phyloP scores from a whole-genome alignment of 1,140 invertebrate genomes.

The Zaprionus davidi region DNA sequence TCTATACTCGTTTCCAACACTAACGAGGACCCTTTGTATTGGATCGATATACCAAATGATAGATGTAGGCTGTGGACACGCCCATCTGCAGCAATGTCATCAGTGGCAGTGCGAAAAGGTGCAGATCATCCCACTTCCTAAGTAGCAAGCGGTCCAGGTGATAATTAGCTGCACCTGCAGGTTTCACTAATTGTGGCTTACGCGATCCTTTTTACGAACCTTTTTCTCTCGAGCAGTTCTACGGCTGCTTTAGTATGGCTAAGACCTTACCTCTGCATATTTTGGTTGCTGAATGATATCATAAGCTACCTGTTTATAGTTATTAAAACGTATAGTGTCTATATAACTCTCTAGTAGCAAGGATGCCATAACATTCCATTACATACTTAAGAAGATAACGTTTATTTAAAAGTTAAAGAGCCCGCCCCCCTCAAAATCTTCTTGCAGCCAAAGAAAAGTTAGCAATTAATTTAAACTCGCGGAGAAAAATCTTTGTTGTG shows the following conservation, averaged over 20 bases:
- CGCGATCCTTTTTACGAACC: not conserved
- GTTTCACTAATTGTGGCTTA: not conserved
- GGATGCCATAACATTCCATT: not conserved
- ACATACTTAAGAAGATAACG: not conserved
- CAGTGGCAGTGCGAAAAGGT: not conserved
- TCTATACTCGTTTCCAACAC: not conserved
- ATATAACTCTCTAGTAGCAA: too few species aligned
- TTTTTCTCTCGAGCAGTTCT: not conserved
- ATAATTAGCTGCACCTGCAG: not conserved
- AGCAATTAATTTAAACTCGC: slow-evolving; percentile 6
- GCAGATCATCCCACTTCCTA: slow-evolving; percentile 5
- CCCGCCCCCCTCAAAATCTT: not conserved
- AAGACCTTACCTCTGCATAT: not conserved
- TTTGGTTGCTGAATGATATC: not conserved
- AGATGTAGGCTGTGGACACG: not conserved
- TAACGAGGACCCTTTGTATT: not conserved
- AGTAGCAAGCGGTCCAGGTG: not conserved
- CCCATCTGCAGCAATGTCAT: not conserved
- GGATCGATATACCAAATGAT: not conserved
- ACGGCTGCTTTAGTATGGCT: not conserved
- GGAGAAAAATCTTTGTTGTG: slow-evolving; percentile 6
- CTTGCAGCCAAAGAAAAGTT: not conserved
- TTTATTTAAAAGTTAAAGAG: not conserved
- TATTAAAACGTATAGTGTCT: too few species aligned
- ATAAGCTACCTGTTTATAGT: not conserved